Conservation (phyloP, 92 coral and sea anemone species). For the Actinernus sp. region DNA sequence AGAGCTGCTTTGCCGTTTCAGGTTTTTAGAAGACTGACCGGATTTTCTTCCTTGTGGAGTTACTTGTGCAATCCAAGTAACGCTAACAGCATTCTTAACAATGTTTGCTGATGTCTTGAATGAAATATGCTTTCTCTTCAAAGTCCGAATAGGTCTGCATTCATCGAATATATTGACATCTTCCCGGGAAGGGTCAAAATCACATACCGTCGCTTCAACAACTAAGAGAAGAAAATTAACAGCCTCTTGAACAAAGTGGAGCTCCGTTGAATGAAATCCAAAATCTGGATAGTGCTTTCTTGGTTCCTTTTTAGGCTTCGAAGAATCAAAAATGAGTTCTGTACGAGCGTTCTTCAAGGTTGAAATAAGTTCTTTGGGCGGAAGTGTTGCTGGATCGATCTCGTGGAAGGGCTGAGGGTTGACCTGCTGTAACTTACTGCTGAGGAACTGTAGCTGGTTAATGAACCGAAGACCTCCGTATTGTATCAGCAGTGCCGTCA, state of each 20-base stretch:
- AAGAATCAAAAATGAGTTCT: constrained; percentile 36
- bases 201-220: constrained; percentile 60
- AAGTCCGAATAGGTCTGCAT: constrained; percentile 10
- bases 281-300: constrained; percentile 42
- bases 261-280: constrained; percentile 60
- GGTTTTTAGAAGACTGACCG: neutral
- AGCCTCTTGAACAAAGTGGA: constrained; percentile 61
- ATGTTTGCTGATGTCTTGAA: constrained; percentile 68
- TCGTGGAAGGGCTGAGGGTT: constrained; percentile 73
- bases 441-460: constrained; percentile 58
- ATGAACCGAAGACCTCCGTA: constrained; percentile 69
- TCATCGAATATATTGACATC: constrained; percentile 52
- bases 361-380: constrained; percentile 68
- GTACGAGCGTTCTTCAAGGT: constrained; percentile 53
- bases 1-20: constrained; percentile 6
- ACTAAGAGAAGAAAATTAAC: constrained; percentile 43
- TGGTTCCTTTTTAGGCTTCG: constrained; percentile 10
- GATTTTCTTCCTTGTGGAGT: neutral
- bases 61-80: neutral
- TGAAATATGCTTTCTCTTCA: constrained; percentile 46
- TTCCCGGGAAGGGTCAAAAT: constrained; percentile 67
- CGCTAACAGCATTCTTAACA: constrained; percentile 41
- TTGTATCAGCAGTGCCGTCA: constrained; percentile 64
- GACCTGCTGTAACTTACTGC: constrained; percentile 60
- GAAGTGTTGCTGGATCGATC: constrained; percentile 78